Conservation (phyloP, 2,797 vertebrate genomes). For the Echeneis naucrates region DNA sequence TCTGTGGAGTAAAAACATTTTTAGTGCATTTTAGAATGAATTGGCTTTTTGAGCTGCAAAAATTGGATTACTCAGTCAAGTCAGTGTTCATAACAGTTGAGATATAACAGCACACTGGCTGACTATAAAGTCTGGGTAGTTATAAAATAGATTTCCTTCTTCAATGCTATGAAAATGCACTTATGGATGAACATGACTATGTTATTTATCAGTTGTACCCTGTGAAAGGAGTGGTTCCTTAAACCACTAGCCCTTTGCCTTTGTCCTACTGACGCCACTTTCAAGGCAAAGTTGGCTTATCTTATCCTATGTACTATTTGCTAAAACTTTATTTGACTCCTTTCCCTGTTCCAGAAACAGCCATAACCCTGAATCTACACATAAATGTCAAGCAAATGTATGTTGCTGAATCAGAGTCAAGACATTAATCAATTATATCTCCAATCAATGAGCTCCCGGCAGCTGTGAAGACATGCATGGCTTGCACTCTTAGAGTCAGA, state of each 20-base stretch:
- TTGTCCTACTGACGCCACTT: conserved; percentile 29
- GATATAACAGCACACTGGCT: conserved; percentile 5
- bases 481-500: conserved; percentile 20
- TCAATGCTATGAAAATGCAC: conserved; percentile 2
- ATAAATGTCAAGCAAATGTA: conserved; percentile 22
- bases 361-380: background rate
- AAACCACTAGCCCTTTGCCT: conserved; percentile 31
- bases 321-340: conserved; percentile 24
- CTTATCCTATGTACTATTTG: conserved; percentile 7
- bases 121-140: conserved; percentile 19
- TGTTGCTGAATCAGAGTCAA: conserved; percentile 6
- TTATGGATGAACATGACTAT: conserved; percentile 20
- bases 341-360: conserved; percentile 10
- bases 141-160: conserved; percentile 24
- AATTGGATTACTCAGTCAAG: conserved; percentile 37
- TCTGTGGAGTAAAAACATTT: conserved; percentile 31
- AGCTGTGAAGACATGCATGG: conserved; percentile 22
- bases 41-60: conserved; percentile 21
- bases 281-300: conserved; percentile 29
- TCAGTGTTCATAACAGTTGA: conserved; percentile 34
- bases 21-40: conserved; percentile 31
- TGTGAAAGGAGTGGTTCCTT: conserved; percentile 2
- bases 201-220: conserved; percentile 11
- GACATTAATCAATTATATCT: conserved; percentile 34
- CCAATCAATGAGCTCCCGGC: conserved; percentile 13